Evolutionary conservation across 2,888 invertebrate genomes (phyloP), one percentile per base, ranked within the genome.

Genomic region (Colostygia pectinataria): DNA sequence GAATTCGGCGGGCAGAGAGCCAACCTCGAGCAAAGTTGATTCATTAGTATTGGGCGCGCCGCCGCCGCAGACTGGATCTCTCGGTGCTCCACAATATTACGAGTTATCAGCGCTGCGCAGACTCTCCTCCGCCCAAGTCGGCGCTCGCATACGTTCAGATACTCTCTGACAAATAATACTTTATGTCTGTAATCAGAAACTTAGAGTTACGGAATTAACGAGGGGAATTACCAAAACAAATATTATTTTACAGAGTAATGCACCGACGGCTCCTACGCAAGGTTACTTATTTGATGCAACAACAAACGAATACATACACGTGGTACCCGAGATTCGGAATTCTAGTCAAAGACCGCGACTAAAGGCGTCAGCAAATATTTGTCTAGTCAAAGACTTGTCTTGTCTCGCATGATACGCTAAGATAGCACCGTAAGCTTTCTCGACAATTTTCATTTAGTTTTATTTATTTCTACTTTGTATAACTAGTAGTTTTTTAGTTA

Each of bases 1-100:
- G 75, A 77, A 80, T 80, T 80, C 71, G 75, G 67, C 74, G 80
- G 80, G 81, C 80, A 76, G 62, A 68, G 70, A 76, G 82, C 82
- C 83, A 79, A 71, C 63, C 69, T 59, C 67, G 58, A 62, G 56
- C 71, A 67, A 81, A 80, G 69, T 83, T 83, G 83, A 83, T 83
- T 84, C 84, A 83, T 85, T 84, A 84, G 78, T 77, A 77, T 70
- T 74, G 76, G 67, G 66, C 66, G 66, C 66, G 65, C 60, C 59
- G 68, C 67, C 66, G 64, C 64, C 66, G 71, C 66, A 66, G 65
- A 59, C 70, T 46, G 54, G 53, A 58, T 56, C 59, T 56, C 64
- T 50, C 51, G 49, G 59, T 66, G 63, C 63, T 66, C 66, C 63
- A 59, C 70, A 76, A 71, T 72, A 73, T 69, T 68, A 64, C 71